Conservation (phyloP, 2,797 vertebrate genomes). For the Psittacula derbiana region DNA sequence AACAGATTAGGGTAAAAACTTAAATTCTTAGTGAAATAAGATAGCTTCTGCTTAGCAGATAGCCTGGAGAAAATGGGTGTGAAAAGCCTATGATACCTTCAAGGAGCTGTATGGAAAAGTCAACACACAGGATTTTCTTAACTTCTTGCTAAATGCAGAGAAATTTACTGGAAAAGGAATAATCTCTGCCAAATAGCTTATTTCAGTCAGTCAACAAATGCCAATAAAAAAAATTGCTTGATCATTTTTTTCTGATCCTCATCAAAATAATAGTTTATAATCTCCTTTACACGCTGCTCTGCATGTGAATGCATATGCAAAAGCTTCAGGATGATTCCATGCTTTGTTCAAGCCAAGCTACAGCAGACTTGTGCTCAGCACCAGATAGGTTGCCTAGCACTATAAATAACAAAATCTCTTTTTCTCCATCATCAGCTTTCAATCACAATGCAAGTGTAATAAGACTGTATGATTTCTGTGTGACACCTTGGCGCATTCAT, state of each 20-base stretch:
- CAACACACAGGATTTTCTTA: neutral
- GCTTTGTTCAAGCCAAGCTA: neutral
- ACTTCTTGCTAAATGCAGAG: neutral
- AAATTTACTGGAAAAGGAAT: neutral
- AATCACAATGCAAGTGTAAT: neutral
- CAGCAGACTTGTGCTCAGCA: neutral
- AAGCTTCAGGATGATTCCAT: neutral
- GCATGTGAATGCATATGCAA: neutral
- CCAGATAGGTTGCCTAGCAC: neutral
- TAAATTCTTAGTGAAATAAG: neutral
- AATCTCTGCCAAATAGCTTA: neutral
- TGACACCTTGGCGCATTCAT: neutral
- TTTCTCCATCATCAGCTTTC: conserved; percentile 25
- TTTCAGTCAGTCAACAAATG: neutral
- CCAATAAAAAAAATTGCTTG: neutral
- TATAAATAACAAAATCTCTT: conserved; percentile 17
- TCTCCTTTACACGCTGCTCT: neutral
- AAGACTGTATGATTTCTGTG: neutral
- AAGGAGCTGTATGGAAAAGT: neutral
- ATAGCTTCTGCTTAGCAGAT: neutral
- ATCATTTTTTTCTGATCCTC: neutral
- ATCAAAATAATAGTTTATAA: neutral
- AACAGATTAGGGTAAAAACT: neutral
- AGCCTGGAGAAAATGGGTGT: neutral
- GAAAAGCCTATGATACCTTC: neutral